Evolutionary conservation across 2,113 vertebrate species (phyloP), one percentile per base, ranked within the genome.

Genomic region (Ammodytes marinus): DNA sequence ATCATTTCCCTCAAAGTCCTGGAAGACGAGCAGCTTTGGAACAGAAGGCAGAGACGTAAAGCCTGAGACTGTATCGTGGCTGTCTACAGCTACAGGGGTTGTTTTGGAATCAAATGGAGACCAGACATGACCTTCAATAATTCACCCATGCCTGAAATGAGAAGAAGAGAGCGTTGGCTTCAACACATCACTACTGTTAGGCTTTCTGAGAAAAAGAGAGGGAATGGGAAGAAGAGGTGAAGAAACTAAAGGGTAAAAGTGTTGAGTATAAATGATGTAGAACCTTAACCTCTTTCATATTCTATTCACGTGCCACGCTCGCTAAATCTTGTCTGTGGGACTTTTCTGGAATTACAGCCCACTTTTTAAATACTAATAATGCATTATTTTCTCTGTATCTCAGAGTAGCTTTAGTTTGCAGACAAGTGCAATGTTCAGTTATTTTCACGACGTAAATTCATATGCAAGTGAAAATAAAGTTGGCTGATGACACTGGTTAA

Each of bases 141-240:
- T 68, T 90, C 82, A 81, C 2, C 61, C 85, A 74, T 71, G 86
- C 87, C 74, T 90, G 86, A 91, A 84, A 93, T 84, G 50, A 87
- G 71, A 74, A 59, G 68, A 71, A 15, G 64, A 65, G 55, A 75
- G 61, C 1, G 11, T 65, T 49, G 27, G 42, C 69, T 55, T 70
- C 42, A 40, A 60, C 39, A 27, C 39, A 69, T 69, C 71, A 60
- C 39, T 79, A 39, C 43, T 73, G 77, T 50, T 42, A 9, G 50
- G 70, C 6, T 65, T 49, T 67, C 40, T 60, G 17, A 70, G 63
- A 60, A n/a, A 43, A 42, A 47, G 40, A 58, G 39, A 3, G 15
- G 73, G 12, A 19, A 46, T 27, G 27, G 68, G 54, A 77, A 60
- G 54, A 60, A 13, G 8, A 42, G 47, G n/a, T 19, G 54, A 59